Evolutionary conservation across 2,113 vertebrate genomes (phyloP).

Genomic region (Etheostoma spectabile): DNA sequence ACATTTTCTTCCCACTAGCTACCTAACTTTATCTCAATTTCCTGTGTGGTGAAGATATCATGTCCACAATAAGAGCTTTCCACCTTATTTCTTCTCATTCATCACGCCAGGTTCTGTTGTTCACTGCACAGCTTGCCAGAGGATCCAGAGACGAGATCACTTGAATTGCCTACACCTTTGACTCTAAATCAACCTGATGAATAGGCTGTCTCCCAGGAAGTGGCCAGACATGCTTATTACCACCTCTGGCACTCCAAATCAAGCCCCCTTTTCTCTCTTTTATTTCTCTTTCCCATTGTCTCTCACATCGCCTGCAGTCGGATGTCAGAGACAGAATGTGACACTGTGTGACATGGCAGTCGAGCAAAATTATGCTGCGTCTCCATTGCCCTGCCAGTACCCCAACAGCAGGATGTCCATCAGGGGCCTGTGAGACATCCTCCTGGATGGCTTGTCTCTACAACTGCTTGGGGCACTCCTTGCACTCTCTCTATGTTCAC

Average conservation of each 20-base stretch:
- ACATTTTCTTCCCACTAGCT: not conserved
- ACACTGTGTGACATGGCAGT: slow-evolving; percentile 95
- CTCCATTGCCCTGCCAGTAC: slow-evolving; percentile 92
- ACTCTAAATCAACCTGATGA: slow-evolving; percentile 88
- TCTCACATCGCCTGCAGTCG: slow-evolving; percentile 61
- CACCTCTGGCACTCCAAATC: slow-evolving; percentile 92
- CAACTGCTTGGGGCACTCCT: slow-evolving; percentile 55
- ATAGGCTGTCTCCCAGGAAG: slow-evolving; percentile 86
- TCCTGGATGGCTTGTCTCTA: slow-evolving; percentile 49
- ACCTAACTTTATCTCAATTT: slow-evolving; percentile 8
- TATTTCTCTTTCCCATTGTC: slow-evolving; percentile 61
- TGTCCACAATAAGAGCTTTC: not conserved
- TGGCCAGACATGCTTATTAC: slow-evolving; percentile 89
- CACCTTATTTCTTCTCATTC: slow-evolving; percentile 21
- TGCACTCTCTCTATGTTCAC: slow-evolving; percentile 45
- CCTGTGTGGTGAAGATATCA: slow-evolving; percentile 12
- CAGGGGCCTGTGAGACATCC: slow-evolving; percentile 81
- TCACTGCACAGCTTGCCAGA: slow-evolving; percentile 16
- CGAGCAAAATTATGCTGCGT: slow-evolving; percentile 91
- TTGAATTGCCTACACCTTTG: slow-evolving; percentile 84
- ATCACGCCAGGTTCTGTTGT: slow-evolving; percentile 16
- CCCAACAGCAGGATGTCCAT: slow-evolving; percentile 86
- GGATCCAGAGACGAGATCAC: slow-evolving; percentile 47
- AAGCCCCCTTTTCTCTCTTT: slow-evolving; percentile 81
- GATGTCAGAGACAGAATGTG: slow-evolving; percentile 93